phyloP scores from a whole-genome alignment of 2,888 invertebrate genomes.

The Altica lythri region DNA sequence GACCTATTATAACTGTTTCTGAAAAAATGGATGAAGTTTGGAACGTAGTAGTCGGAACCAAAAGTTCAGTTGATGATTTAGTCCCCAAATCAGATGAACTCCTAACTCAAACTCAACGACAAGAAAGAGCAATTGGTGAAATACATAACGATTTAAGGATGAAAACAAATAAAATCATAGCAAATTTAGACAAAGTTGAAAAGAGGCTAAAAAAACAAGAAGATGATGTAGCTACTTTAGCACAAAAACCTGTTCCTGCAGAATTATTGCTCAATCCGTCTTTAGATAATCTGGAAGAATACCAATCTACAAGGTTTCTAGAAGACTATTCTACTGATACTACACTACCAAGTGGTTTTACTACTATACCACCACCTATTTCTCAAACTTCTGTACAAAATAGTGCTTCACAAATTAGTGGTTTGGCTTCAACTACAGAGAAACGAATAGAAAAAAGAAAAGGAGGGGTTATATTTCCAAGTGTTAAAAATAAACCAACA shows the following conservation, averaged over 20 bases:
- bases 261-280: conserved; percentile 77
- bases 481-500: conserved; percentile 87
- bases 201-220: conserved; percentile 83
- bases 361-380: conserved; percentile 57
- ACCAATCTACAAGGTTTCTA: conserved; percentile 70
- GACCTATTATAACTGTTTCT: conserved; percentile 82
- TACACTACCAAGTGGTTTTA: conserved; percentile 50
- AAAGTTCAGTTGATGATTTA: conserved; percentile 83
- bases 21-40: conserved; percentile 92
- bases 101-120: conserved; percentile 82
- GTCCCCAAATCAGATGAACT: conserved; percentile 86
- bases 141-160: conserved; percentile 80
- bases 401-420: conserved; percentile 32
- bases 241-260: conserved; percentile 75
- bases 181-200: conserved; percentile 85
- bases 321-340: conserved; percentile 52
- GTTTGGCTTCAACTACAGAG: conserved; percentile 51
- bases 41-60: conserved; percentile 88
- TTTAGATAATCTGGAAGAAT: conserved; percentile 78
- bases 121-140: conserved; percentile 84
- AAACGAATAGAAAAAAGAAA: conserved; percentile 64
- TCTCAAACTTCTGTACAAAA: conserved; percentile 33
- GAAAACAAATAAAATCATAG: conserved; percentile 85
- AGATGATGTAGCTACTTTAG: conserved; percentile 78
- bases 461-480: conserved; percentile 87